These are phyloP conservation scores for Oligia fasciuncula DNA, from an alignment of 2,888 invertebrate species.

Conservation along the genomic window DNA sequence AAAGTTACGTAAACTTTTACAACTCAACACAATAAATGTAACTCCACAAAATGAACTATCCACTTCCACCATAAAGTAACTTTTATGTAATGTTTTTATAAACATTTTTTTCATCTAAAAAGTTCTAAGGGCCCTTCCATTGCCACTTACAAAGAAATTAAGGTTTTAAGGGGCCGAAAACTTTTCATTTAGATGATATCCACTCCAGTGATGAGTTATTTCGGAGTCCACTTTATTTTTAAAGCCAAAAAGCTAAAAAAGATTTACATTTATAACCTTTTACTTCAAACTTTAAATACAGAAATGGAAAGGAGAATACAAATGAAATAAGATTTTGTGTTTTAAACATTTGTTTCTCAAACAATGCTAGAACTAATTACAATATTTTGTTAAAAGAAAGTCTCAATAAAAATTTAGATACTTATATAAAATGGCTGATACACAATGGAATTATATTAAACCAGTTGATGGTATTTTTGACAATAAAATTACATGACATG, in stretches of 20 bases:
- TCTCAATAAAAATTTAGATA: background rate
- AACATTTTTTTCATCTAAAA: slow-evolving; percentile 59
- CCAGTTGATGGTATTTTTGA: background rate
- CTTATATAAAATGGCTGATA: background rate
- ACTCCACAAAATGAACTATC: slow-evolving; percentile 41
- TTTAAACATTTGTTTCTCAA: slow-evolving; percentile 8
- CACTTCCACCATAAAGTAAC: slow-evolving; percentile 33
- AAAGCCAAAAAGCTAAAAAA: slow-evolving; percentile 51
- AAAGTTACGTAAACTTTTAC: background rate
- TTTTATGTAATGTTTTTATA: slow-evolving; percentile 41
- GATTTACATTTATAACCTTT: slow-evolving; percentile 58
- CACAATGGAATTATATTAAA: background rate
- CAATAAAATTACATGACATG: background rate
- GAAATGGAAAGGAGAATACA: slow-evolving; percentile 16
- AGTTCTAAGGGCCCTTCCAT: slow-evolving; percentile 55
- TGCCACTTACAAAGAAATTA: slow-evolving; percentile 63
- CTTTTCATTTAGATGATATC: slow-evolving; percentile 65
- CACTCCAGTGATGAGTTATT: slow-evolving; percentile 62
- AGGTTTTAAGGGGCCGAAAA: slow-evolving; percentile 57
- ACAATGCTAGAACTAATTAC: slow-evolving; percentile 4
- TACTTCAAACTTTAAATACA: slow-evolving; percentile 22
- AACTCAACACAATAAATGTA: slow-evolving; percentile 9
- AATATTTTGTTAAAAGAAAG: background rate
- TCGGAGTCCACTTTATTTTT: slow-evolving; percentile 46
- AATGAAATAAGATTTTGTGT: slow-evolving; percentile 17